Conservation (phyloP, 2,113 vertebrate species). For the Pollimyrus isidori region DNA sequence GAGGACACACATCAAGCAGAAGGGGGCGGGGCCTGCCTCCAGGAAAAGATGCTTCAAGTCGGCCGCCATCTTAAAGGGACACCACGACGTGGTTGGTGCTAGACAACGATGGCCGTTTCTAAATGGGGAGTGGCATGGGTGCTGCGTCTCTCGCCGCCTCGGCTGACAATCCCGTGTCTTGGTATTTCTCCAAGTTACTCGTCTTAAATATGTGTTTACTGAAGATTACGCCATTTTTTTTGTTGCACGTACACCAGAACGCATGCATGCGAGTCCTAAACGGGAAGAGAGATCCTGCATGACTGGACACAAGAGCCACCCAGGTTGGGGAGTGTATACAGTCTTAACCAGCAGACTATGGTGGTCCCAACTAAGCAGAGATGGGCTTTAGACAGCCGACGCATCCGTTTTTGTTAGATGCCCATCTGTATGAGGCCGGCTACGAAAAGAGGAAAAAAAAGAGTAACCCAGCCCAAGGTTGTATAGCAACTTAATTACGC, state of each 20-base stretch:
- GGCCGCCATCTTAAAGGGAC: neutral
- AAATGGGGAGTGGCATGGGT: neutral
- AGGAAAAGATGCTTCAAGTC: neutral
- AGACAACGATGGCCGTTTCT: neutral
- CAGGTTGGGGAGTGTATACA: conserved; percentile 50
- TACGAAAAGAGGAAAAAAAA: no score
- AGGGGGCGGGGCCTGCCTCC: conserved; percentile 50
- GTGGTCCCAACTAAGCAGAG: conserved; percentile 45
- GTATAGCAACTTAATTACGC: neutral
- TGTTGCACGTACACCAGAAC: neutral
- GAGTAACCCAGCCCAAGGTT: neutral
- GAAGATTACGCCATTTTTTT: conserved; percentile 47
- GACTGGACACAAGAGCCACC: conserved; percentile 48
- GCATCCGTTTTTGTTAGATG: neutral
- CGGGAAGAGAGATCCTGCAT: conserved; percentile 31
- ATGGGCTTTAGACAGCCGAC: conserved; percentile 6
- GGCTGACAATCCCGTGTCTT: conserved; percentile 21
- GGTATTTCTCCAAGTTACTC: conserved; percentile 62
- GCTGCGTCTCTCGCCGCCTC: neutral
- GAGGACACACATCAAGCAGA: conserved; percentile 40
- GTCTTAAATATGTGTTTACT: conserved; percentile 57
- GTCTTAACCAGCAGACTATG: conserved; percentile 44
- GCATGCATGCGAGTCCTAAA: conserved; percentile 34
- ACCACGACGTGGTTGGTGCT: neutral
- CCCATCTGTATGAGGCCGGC: neutral